Base-by-base conservation (phyloP, 2,888 invertebrate species). In the Nesidiocoris tenuis region DNA sequence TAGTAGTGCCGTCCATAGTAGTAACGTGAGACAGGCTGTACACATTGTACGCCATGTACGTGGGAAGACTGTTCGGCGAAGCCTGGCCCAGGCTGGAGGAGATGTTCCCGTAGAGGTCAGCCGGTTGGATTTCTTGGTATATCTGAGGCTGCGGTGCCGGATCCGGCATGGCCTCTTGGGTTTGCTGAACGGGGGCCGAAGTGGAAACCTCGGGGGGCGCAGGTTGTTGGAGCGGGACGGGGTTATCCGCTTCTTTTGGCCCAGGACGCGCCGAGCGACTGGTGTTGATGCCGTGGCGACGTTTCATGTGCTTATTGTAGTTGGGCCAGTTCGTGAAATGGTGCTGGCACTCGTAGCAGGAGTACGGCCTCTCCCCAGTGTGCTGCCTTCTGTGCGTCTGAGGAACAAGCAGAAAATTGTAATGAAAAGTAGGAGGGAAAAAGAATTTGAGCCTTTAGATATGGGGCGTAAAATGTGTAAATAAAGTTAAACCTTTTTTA, bases 271-370 rank as follows among this genome's bases (percentile, higher is more conserved):
- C 74, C 16, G 78, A 71, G 21, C 79, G 76, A 71, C 80, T 80
- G 0, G 80, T 80, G 68, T 81, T 80, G 71, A 80, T 79, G n/a
- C 80, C 80, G 78, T 91, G 91, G 24, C 91, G 85, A 23, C 92
- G 84, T 83, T 91, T 92, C 90, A 92, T 91, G 82, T 92, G 92
- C 80, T 92, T 92, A 81, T 92, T 92, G 81, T 91, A 92, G 83
- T 92, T 92, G 0, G 92, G 91, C 91, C 92, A 92, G 82, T 92
- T 92, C 0, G 91, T 91, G 80, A 92, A 92, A 81, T 91, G 88
- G 82, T 88, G 89, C 74, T 89, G 88, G 81, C 92, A 93, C 78
- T 89, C 88, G 54, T 88, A 83, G 80, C 92, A 93, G 0, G 89
- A 88, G 81, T 92, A 92, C 0, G 92, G 92, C 39, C 91, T 87